phyloP scores from a whole-genome alignment of 1,140 invertebrate genomes.

The Acromyrmex echinatior region DNA sequence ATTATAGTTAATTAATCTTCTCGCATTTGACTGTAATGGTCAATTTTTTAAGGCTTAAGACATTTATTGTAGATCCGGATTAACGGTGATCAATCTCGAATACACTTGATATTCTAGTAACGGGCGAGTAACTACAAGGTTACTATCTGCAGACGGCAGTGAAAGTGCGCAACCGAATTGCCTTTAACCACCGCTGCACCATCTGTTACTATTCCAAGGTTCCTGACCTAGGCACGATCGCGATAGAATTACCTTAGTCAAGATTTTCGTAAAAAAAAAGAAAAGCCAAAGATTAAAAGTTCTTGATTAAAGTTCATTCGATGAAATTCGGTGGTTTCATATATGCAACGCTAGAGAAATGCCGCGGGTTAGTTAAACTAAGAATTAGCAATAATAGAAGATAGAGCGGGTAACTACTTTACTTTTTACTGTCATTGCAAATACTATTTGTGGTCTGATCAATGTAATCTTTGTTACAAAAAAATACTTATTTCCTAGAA shows the following conservation, averaged over 20 bases:
- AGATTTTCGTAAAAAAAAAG: background rate
- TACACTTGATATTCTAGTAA: constrained; percentile 68
- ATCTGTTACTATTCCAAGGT: constrained; percentile 70
- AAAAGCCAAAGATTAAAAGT: background rate
- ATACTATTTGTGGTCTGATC: background rate
- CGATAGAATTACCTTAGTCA: background rate
- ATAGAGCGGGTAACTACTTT: background rate
- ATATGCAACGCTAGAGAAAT: background rate
- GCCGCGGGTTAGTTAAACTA: background rate
- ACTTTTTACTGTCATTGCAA: background rate
- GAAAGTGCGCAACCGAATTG: constrained; percentile 74
- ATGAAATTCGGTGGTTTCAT: background rate
- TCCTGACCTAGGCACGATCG: constrained; percentile 69
- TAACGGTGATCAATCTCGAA: constrained; percentile 3
- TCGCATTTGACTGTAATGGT: too few species aligned
- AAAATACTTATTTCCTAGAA: background rate
- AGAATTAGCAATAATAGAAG: background rate
- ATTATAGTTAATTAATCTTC: too few species aligned
- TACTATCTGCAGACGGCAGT: constrained; percentile 57
- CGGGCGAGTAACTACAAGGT: constrained; percentile 70
- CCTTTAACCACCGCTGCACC: constrained; percentile 47
- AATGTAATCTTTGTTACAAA: background rate
- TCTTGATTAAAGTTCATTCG: constrained; percentile 17
- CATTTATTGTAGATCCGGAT: too few species aligned
- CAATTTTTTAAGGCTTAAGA: too few species aligned